These are phyloP conservation scores for Dendrolimus pini DNA, from an alignment of 2,888 invertebrate species.

Conservation along the genomic window DNA sequence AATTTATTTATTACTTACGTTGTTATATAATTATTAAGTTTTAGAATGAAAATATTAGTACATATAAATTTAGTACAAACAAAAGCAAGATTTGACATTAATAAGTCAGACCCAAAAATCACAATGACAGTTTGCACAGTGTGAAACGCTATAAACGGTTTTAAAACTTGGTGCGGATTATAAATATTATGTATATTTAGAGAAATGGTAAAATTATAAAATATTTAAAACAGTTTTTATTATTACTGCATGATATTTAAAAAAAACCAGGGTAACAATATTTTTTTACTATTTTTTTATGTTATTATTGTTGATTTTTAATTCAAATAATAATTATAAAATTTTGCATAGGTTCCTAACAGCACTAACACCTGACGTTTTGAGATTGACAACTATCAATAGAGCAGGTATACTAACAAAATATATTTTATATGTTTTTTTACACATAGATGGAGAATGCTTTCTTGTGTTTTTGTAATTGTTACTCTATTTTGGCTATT, in stretches of 20 bases:
- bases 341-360: slow-evolving; percentile 71
- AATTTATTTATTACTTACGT: too few species aligned
- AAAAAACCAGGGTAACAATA: too few species aligned
- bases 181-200: slow-evolving; percentile 10
- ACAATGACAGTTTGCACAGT: too few species aligned
- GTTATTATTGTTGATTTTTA: slow-evolving; percentile 11
- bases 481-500: slow-evolving; percentile 38
- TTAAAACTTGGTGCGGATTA: too few species aligned
- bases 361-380: slow-evolving; percentile 73
- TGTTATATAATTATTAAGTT: too few species aligned
- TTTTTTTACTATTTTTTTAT: too few species aligned
- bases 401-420: slow-evolving; percentile 63
- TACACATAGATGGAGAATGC: slow-evolving; percentile 62
- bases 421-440: slow-evolving; percentile 22
- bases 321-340: slow-evolving; percentile 19
- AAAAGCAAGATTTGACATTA: too few species aligned
- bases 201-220: slow-evolving; percentile 3
- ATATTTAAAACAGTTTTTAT: slow-evolving; percentile 4
- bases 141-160: too few species aligned
- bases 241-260: neutral
- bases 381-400: slow-evolving; percentile 74
- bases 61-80: too few species aligned
- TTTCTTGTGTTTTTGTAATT: slow-evolving; percentile 47
- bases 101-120: too few species aligned
- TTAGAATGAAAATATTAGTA: too few species aligned